Conservation (phyloP, 2,888 invertebrate genomes). For the Trachelus troglodyta region DNA sequence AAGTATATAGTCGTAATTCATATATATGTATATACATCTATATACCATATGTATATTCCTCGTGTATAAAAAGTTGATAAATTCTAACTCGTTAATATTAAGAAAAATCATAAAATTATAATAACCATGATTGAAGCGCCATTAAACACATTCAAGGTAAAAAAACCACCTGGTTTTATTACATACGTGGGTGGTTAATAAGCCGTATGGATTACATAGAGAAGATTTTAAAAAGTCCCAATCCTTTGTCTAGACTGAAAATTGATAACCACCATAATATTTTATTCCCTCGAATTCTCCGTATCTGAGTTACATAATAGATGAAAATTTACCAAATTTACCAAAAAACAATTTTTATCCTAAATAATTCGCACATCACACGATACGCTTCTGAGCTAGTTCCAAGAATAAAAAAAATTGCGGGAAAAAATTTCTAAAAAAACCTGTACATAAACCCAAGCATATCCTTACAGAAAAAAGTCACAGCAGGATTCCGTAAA, state of each 20-base stretch:
- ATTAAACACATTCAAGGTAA: neutral
- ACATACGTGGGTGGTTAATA: slow-evolving; percentile 9
- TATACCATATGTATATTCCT: too few relatives aligned
- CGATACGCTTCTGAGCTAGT: neutral
- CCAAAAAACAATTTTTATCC: neutral
- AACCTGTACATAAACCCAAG: neutral
- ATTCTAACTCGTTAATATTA: neutral
- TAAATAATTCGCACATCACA: neutral
- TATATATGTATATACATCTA: too few relatives aligned
- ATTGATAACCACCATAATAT: neutral
- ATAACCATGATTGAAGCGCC: neutral
- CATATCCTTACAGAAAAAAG: neutral
- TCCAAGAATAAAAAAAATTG: neutral
- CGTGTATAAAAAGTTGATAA: neutral
- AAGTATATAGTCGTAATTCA: neutral
- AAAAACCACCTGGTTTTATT: neutral
- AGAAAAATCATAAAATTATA: neutral
- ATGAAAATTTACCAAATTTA: neutral
- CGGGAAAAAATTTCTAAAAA: neutral
- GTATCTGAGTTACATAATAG: neutral
- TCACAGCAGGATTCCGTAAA: neutral
- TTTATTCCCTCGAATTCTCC: neutral
- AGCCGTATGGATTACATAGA: slow-evolving; percentile 1
- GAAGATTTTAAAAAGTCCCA: neutral
- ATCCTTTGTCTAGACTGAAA: slow-evolving; percentile 2